A percentile compares a stretch with the other conserved stretches of the same genome.
These are phyloP conservation scores for Hystrix brachyura DNA, from an alignment of 2,113 vertebrate species.

Conservation along the genomic window DNA sequence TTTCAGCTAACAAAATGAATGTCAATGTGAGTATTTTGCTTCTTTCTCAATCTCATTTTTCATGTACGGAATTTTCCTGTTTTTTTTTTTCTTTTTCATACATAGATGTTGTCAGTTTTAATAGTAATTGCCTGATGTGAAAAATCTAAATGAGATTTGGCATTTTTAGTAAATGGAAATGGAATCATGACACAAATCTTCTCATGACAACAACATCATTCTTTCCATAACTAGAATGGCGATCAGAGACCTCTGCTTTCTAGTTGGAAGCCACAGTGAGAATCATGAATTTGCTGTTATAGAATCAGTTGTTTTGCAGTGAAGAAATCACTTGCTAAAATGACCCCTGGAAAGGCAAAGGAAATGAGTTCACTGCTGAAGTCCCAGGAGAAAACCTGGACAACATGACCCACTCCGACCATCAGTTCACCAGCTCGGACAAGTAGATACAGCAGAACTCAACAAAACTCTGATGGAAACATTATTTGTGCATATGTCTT, in stretches of 20 bases:
- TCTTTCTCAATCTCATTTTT: slow-evolving; percentile 4
- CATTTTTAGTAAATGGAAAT: neutral
- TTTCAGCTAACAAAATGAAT: neutral
- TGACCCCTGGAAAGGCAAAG: neutral
- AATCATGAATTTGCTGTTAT: neutral
- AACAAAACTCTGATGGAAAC: neutral
- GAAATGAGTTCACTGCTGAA: neutral
- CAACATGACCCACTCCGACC: neutral
- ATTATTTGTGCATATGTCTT: neutral
- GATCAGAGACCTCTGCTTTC: neutral
- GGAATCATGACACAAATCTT: neutral
- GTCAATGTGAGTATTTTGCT: neutral
- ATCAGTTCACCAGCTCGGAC: neutral
- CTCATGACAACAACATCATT: neutral
- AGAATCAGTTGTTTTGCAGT: neutral
- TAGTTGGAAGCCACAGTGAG: neutral
- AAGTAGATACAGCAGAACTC: neutral
- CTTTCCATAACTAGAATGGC: neutral
- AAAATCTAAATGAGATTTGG: neutral
- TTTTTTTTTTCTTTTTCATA: neutral
- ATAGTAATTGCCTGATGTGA: neutral
- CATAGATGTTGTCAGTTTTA: neutral
- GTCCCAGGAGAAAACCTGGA: neutral
- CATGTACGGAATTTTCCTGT: neutral
- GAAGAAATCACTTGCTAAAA: neutral